A percentile compares a stretch with the other conserved stretches of the same genome.
phyloP scores from a whole-genome alignment of 2,888 invertebrate species.

The Ceratothoa steindachneri region DNA sequence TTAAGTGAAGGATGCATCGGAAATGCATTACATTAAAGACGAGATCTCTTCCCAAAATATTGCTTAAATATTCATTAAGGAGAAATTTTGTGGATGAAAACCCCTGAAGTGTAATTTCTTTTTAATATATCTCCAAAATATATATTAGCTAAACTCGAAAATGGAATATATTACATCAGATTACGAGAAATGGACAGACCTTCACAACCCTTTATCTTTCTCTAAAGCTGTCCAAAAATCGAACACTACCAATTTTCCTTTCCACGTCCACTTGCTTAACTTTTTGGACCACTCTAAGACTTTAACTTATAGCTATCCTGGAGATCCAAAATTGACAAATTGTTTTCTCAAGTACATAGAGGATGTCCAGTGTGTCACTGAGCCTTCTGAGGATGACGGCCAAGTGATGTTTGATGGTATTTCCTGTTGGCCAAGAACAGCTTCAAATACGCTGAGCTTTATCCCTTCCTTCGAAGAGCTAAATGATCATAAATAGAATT shows the following conservation, averaged over 20 bases:
- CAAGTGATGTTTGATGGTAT: slow-evolving; percentile 1
- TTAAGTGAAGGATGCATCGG: too few species aligned
- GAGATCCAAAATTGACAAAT: background rate
- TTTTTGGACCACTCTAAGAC: background rate
- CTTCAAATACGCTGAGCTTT: background rate
- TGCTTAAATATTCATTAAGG: background rate
- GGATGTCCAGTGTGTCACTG: background rate
- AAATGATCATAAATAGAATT: background rate
- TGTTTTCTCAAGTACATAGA: background rate
- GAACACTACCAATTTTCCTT: too few species aligned
- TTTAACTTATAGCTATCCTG: background rate
- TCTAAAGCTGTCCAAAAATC: too few species aligned
- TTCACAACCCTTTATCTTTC: too few species aligned
- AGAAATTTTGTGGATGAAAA: background rate
- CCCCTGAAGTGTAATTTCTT: background rate
- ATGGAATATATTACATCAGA: too few species aligned
- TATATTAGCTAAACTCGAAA: too few species aligned
- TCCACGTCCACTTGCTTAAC: background rate
- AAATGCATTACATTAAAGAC: too few species aligned
- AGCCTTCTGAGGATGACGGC: background rate
- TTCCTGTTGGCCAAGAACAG: slow-evolving; percentile 2
- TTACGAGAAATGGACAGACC: too few species aligned
- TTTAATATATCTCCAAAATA: background rate
- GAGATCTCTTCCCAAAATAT: too few species aligned
- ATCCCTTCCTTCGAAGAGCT: background rate